Base-by-base conservation (phyloP, 2,113 vertebrate species). In the Myanophis thanlyinensis region DNA sequence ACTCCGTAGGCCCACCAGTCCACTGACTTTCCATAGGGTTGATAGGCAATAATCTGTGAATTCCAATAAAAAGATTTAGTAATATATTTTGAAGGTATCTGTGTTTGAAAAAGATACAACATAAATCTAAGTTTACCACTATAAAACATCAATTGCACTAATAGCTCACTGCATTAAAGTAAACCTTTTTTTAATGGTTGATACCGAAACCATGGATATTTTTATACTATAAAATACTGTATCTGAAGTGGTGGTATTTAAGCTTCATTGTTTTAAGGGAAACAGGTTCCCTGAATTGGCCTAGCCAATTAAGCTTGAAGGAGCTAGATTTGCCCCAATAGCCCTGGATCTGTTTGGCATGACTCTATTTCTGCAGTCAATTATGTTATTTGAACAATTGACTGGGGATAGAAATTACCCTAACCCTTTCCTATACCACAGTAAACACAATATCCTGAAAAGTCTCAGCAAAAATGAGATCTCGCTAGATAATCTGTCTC, bases 1-100 rank as follows among this genome's bases (percentile, higher is more conserved):
- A 99, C 99, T 0, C 99, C 99, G 0, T 99, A 99, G 0, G 99
- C 99, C 99, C 99, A 99, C 99, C 99, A 99, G 96, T 99, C 99
- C 97, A 99, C 99, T 0, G 99, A 99, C 91, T 98, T 99, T 51
- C 98, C 99, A 18, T 99, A 99, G 0, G 99, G 99, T 97, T 99
- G 99, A 96, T 99, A 99, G 4, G 99, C 99, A 93, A 99, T 99
- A 48, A 99, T 99, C 99, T 99, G 97, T 18, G 18, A 1, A 90
- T 84, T 92, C 86, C 46, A 92, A 95, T 40, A 95, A 73, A 89
- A 4, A 62, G 30, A 10, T 62, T 91, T 35, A 88, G 52, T n/a
- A 44, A 88, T 40, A 23, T 88, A 12, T 44, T 35, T 53, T 25
- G 20, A 88, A 56, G 27, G 56, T 22, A 44, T 35, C 35, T 88